phyloP scores from a whole-genome alignment of 2,113 vertebrate species.

The Castor canadensis region DNA sequence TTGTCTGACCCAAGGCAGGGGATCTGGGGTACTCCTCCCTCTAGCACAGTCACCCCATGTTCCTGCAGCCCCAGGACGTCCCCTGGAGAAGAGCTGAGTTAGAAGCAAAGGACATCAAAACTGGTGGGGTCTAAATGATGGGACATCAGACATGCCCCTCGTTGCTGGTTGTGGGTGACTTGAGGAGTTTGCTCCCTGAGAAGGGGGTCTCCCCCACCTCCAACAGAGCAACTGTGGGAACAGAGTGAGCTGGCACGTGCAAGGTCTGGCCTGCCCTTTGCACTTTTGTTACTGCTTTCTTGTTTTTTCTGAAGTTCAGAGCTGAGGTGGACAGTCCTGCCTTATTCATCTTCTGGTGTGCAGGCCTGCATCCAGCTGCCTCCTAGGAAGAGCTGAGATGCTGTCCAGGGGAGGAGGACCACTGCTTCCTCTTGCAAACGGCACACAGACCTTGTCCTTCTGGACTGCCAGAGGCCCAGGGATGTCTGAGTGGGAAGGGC shows the following conservation, averaged over 20 bases:
- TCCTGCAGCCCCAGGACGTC: accelerated
- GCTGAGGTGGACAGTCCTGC: accelerated
- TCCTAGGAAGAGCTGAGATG: accelerated
- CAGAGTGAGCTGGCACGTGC: accelerated
- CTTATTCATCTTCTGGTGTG: accelerated
- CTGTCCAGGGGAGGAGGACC: not conserved
- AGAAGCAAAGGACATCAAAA: too few species aligned
- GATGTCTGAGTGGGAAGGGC: not conserved
- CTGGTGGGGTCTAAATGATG: not conserved
- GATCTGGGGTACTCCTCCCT: accelerated
- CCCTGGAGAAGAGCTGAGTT: not conserved
- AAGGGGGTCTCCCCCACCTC: not conserved
- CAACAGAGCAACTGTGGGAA: not conserved
- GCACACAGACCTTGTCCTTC: not conserved
- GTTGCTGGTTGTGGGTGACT: not conserved
- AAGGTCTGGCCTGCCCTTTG: accelerated
- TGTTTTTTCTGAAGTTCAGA: accelerated
- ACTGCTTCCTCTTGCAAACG: not conserved
- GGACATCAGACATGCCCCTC: too few species aligned
- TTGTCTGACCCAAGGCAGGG: accelerated
- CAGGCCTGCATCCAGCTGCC: too few species aligned
- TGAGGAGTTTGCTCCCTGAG: too few species aligned
- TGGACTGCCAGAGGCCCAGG: accelerated
- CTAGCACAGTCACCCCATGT: not conserved
- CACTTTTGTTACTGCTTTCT: accelerated